phyloP scores from a whole-genome alignment of 2,797 vertebrate genomes.

The Trichosurus vulpecula region DNA sequence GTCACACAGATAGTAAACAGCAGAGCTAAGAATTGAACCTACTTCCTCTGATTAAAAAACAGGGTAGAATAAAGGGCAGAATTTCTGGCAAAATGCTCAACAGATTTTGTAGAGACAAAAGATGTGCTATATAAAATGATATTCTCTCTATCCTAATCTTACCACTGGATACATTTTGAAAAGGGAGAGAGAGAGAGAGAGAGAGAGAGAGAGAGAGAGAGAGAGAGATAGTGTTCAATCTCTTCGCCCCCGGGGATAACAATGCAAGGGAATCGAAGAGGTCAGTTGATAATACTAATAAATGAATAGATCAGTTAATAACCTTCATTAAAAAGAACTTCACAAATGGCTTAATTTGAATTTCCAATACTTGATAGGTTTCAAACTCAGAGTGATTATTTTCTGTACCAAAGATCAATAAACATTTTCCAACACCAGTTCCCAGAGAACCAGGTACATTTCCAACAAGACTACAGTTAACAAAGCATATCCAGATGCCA shows the following conservation, averaged over 20 bases:
- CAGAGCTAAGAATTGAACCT: neutral
- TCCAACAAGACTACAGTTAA: conserved; percentile 16
- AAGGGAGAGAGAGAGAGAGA: no score
- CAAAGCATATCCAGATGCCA: conserved; percentile 45
- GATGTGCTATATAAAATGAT: no score
- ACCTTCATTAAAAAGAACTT: conserved; percentile 52
- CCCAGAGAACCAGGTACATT: conserved; percentile 22
- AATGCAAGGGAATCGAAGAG: neutral
- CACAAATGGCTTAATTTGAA: conserved; percentile 55
- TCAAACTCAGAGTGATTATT: conserved; percentile 64
- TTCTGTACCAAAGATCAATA: conserved; percentile 58
- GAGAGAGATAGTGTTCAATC: neutral
- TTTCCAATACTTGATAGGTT: conserved; percentile 58
- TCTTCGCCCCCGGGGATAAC: neutral
- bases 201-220: neutral
- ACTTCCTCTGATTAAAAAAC: neutral
- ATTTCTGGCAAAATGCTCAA: neutral
- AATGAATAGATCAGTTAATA: conserved; percentile 19
- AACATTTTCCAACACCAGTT: neutral
- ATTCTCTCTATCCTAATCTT: neutral
- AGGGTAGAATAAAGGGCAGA: neutral
- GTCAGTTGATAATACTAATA: neutral
- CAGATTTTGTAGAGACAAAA: neutral
- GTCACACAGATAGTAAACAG: neutral
- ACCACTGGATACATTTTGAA: neutral